Base-by-base conservation (phyloP, 2,113 vertebrate species). In the Strix uralensis region DNA sequence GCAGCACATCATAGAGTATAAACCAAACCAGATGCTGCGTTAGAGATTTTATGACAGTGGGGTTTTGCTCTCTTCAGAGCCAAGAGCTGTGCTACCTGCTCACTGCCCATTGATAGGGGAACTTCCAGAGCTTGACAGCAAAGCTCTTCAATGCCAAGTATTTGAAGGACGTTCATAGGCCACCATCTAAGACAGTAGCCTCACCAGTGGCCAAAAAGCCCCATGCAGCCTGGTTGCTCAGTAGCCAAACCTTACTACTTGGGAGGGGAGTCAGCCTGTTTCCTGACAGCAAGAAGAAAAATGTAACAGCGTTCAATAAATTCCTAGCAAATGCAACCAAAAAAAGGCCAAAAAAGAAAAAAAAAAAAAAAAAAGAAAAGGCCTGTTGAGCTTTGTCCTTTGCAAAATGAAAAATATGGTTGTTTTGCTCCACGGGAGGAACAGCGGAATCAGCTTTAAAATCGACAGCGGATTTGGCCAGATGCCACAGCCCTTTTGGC, bases 101-200 rank as follows among this genome's bases (percentile, higher is more conserved):
- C 54, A 87, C 22, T 1, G 5, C 30, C 57, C 54, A 38, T 57
- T 66, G 67, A 90, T 26, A 83, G 23, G 38, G 71, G 70, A 94
- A 65, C 49, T 90, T 96, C 57, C 86, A 93, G 79, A 82, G 52
- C 57, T 74, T 79, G 74, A 67, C 0, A 0, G 79, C 77, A 91
- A 89, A 89, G n/a, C 12, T n/a, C 22, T 75, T 42, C 29, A 14
- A 38, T 2, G 17, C 73, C 84, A 92, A 79, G 15, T 3, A 2
- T 81, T 81, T 95, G 83, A 94, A 92, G 77, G 88, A 81, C 10
- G 2, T 84, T 86, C 75, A 42, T 5, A 78, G 88, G 81, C 95
- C 88, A 94, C 86, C 91, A 75, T 92, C 86, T 93, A 95, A 97
- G 83, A 92, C 88, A 94, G 94, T 91, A 95, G 95, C 83, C 65